A percentile compares a stretch with the other conserved stretches of the same genome.
Evolutionary conservation across 2,113 vertebrate genomes (phyloP).

Genomic region (Microcebus murinus): DNA sequence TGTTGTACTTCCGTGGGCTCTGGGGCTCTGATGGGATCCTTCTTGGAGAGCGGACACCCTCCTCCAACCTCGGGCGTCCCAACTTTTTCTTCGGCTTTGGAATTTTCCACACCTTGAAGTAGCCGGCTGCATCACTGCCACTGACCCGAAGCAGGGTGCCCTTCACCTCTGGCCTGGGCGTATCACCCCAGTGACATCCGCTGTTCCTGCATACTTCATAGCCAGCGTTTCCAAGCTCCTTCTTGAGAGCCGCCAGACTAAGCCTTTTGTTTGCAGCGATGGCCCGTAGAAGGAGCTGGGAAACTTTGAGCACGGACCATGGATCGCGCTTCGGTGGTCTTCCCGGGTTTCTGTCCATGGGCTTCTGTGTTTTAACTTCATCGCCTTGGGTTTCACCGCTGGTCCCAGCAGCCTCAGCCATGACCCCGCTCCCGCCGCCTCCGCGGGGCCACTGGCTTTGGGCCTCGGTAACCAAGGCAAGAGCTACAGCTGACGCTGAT

Average conservation of each 20-base stretch:
- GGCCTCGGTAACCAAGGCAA: fast-evolving
- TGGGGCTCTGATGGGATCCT: background rate
- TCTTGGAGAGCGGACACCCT: fast-evolving
- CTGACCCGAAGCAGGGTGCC: conserved; percentile 65
- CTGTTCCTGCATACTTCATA: conserved; percentile 45
- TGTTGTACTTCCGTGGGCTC: background rate
- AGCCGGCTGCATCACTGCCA: background rate
- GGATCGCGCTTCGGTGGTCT: fast-evolving
- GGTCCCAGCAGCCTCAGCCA: background rate
- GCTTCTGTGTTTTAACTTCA: background rate
- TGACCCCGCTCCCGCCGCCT: background rate
- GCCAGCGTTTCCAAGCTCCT: conserved; percentile 56
- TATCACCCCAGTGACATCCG: fast-evolving
- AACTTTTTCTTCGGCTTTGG: background rate
- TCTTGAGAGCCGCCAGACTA: conserved; percentile 23
- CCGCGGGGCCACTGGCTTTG: background rate
- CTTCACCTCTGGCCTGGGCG: background rate
- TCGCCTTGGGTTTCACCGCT: background rate
- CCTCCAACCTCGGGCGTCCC: fast-evolving
- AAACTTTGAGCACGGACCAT: conserved; percentile 42
- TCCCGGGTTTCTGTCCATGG: fast-evolving
- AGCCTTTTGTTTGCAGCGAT: background rate
- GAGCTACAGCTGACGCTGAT: no score
- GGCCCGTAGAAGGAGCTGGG: conserved; percentile 70
- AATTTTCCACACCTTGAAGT: conserved; percentile 60